Evolutionary conservation across 1,140 invertebrate genomes (phyloP).

Genomic region (Drosophila grimshawi): DNA sequence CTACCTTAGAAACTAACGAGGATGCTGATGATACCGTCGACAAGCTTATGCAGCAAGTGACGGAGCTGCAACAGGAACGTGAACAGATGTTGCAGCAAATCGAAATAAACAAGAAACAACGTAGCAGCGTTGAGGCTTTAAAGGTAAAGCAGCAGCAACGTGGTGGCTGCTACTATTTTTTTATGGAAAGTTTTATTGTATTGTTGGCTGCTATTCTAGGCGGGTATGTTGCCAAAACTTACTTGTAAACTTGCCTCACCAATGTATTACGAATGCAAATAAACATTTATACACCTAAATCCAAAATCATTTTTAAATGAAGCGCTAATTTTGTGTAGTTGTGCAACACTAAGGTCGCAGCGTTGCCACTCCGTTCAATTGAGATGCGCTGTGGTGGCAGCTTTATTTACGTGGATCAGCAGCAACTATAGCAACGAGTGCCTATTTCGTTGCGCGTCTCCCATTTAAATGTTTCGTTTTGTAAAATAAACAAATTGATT

Average conservation of each 20-base stretch:
- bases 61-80: constrained; percentile 39
- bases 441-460: not conserved
- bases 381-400: not conserved
- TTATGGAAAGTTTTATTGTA: not conserved
- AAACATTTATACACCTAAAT: not conserved
- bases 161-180: not conserved
- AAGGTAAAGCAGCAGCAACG: not conserved
- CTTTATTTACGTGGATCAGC: constrained; percentile 6
- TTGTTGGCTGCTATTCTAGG: constrained; percentile 20
- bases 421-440: constrained; percentile 16
- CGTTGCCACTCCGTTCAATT: not conserved
- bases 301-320: not conserved
- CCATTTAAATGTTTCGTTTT: constrained; percentile 28
- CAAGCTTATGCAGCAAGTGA: constrained; percentile 29
- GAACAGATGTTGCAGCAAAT: constrained; percentile 26
- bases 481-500: not conserved
- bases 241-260: not conserved
- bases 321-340: not conserved
- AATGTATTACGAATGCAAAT: not conserved
- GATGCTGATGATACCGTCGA: constrained; percentile 1
- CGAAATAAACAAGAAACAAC: not conserved
- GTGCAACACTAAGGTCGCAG: not conserved
- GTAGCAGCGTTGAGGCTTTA: not conserved
- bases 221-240: constrained; percentile 18
- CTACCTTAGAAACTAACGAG: not conserved